Percentiles rank a stretch among this genome's conserved stretches.
Evolutionary conservation across 2,113 vertebrate species (phyloP).

Genomic region (Hucho hucho): DNA sequence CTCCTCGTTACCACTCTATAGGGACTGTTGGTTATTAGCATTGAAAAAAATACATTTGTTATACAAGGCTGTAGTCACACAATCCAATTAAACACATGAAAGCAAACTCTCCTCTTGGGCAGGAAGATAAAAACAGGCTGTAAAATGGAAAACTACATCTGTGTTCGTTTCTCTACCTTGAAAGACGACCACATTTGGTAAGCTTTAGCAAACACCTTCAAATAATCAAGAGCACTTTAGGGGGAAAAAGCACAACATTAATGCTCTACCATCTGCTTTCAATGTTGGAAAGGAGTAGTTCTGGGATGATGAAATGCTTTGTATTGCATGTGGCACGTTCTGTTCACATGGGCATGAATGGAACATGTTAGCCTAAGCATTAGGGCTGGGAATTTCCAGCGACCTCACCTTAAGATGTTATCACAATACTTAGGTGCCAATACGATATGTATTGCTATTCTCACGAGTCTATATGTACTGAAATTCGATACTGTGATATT

Average conservation of each 20-base stretch:
- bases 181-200: slow-evolving; percentile 51
- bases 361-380: no score
- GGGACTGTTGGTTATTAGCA: slow-evolving; percentile 47
- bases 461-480: no score
- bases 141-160: slow-evolving; percentile 48
- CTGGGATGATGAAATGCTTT: slow-evolving; percentile 5
- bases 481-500: no score
- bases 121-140: slow-evolving; percentile 62
- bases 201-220: slow-evolving; percentile 41
- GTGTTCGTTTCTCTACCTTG: slow-evolving; percentile 36
- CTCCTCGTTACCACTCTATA: no score
- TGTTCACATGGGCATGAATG: background rate
- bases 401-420: no score
- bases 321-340: background rate
- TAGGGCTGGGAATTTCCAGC: no score
- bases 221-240: slow-evolving; percentile 34
- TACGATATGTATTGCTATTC: no score
- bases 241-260: slow-evolving; percentile 21
- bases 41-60: slow-evolving; percentile 40
- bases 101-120: slow-evolving; percentile 46
- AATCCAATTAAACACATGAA: slow-evolving; percentile 62
- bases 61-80: slow-evolving; percentile 53
- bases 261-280: slow-evolving; percentile 33
- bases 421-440: no score
- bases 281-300: background rate